These are phyloP conservation scores for Python bivittatus DNA, from an alignment of 2,113 vertebrate species.

Conservation along the genomic window DNA sequence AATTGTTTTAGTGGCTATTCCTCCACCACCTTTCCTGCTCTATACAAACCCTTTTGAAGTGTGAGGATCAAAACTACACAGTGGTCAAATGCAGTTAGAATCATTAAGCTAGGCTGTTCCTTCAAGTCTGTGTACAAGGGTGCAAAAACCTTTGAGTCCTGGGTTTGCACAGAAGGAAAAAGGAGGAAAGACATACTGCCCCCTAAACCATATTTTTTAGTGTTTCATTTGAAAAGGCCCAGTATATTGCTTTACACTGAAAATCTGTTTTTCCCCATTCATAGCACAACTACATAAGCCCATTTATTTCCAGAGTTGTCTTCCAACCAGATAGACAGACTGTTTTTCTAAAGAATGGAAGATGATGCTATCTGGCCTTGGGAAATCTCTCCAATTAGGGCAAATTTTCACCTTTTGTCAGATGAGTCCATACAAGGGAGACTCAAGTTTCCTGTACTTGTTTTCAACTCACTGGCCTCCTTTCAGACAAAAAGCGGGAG, in stretches of 20 bases:
- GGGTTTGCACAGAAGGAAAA: not conserved
- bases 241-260: not conserved
- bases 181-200: not conserved
- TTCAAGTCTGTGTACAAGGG: not conserved
- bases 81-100: not conserved
- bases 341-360: constrained; percentile 17
- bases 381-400: not conserved
- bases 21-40: too few species aligned
- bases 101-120: not conserved
- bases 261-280: not conserved
- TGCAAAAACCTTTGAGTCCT: not conserved
- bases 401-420: not conserved
- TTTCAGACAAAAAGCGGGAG: not conserved
- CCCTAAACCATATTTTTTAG: not conserved
- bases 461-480: not conserved
- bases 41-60: not conserved
- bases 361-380: constrained; percentile 24
- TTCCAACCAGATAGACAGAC: constrained; percentile 46
- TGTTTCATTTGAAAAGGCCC: not conserved
- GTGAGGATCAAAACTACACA: not conserved
- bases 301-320: not conserved
- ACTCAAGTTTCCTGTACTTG: constrained; percentile 34
- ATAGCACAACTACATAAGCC: not conserved
- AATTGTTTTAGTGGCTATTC: not conserved
- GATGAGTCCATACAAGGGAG: not conserved